Conservation (phyloP, 1,140 invertebrate genomes). For the Drosophila hydei region DNA sequence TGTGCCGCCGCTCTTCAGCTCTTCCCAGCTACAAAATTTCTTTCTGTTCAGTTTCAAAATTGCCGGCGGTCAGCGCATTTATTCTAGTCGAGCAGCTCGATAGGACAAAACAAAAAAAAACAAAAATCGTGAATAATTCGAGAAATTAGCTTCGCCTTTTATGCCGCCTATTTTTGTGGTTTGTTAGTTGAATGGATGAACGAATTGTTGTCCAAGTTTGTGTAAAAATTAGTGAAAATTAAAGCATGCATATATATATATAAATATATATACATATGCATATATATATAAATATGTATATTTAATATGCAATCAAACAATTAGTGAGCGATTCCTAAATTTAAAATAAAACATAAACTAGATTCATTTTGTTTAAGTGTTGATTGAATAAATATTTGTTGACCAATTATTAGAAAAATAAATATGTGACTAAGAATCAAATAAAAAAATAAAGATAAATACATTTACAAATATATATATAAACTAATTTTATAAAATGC, state of each 20-base stretch:
- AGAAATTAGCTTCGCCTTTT: constrained; percentile 20
- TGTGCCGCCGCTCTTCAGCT: constrained; percentile 24
- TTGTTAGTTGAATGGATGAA: constrained; percentile 32
- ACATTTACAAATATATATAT: neutral
- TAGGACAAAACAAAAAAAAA: neutral
- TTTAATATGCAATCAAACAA: constrained; percentile 11
- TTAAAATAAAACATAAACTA: constrained; percentile 6
- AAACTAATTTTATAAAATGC: neutral
- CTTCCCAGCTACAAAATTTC: constrained; percentile 5
- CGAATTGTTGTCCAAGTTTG: constrained; percentile 7
- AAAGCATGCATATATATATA: neutral
- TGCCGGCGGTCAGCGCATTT: constrained; percentile 75
- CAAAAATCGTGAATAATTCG: constrained; percentile 34
- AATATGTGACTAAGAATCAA: neutral
- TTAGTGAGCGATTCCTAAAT: constrained; percentile 12
- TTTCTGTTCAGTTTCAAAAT: constrained; percentile 72
- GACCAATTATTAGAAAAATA: neutral
- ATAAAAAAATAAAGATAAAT: neutral
- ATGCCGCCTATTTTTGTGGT: constrained; percentile 34
- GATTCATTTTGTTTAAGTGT: no score
- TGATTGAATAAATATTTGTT: constrained; percentile 14
- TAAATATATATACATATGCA: neutral
- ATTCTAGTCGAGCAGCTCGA: constrained; percentile 26
- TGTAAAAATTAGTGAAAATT: constrained; percentile 17
- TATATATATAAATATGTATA: neutral